Base-by-base conservation (phyloP, 2,888 invertebrate species). In the Prionchulus punctatus region DNA sequence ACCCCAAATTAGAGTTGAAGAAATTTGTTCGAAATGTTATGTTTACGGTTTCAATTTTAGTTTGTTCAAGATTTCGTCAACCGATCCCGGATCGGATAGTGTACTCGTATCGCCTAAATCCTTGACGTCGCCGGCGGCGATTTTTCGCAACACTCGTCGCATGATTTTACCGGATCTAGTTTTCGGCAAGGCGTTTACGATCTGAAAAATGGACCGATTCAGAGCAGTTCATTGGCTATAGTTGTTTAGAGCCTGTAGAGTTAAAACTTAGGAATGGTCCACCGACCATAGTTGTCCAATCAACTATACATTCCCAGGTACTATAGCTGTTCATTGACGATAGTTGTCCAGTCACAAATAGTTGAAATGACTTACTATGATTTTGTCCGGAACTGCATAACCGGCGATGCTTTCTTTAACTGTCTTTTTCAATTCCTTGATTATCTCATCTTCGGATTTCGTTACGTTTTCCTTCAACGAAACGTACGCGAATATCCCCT, bases 131-230 rank as follows among this genome's bases (percentile, higher is more conserved):
- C 68, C 62, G 21, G 66, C 64, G 2, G 75, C 76, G n/a, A 77
- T 69, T 61, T 75, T 74, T 26, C 74, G 64, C 56, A 77, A 66
- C 48, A 77, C 73, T 53, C 77, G 63, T 28, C 77, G 65, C 76
- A 77, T 76, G 30, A 77, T 77, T 64, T 77, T 77, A 0, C 76
- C 76, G 3, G 76, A 76, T 48, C 76, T 64, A 1, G 77, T 77
- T 62, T 75, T 74, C 18, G 76, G 76, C 21, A 77, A 65, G 1
- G 68, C 69, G 3, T 67, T 62, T 7, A 68, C 62, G 58, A 73
- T 64, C 73, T 73, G 61, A 50, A 63, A 62, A 43, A 61, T 57
- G 45, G 7, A 26, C n/a, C 21, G 26, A 43, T 7, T n/a, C 43
- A 56, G 18, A 36, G 36, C 12, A 36, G 36, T 36, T n/a, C n/a